Evolutionary conservation across 2,797 vertebrate species (phyloP), one percentile per base, ranked within the genome.

Genomic region (Pseudotriccus pelzelni): DNA sequence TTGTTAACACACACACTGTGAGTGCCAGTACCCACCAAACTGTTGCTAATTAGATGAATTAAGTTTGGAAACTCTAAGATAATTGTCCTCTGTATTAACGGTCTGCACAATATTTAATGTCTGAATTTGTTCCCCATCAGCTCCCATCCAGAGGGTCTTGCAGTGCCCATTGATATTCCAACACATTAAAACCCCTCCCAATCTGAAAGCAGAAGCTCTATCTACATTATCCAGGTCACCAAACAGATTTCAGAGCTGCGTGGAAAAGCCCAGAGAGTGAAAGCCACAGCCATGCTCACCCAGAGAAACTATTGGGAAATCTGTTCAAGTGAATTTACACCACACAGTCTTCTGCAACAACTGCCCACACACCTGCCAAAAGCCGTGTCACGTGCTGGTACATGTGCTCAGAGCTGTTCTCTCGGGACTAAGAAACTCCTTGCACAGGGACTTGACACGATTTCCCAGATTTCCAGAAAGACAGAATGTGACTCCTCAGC

Each of bases 371-470:
- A 24, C 6, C 59, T 56, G 46, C 75, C 69, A 6, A 32, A 50
- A 32, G 1, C 43, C 1, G 0, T 12, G 43, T 20, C 6, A 3
- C 43, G 1, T 2, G 37, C 58, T 16, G 4, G 23, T 0, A 34
- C 62, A 53, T 4, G 9, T 75, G 88, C 83, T 4, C 39, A 2
- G 44, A 41, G 41, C 64, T 37, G 0, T 52, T 74, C 37, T 69
- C 37, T 47, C 4, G 6, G 62, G 75, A 79, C 81, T 76, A 28
- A 59, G 25, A 82, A n/a, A 6, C 53, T 81, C 41, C 66, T 49
- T 63, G 76, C 72, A 44, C 12, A 53, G 85, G 21, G 53, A 39
- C 41, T 6, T 67, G 39, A 30, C 58, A 37, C 3, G 7, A 18
- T 30, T 87, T 32, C 44, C 43, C 84, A 83, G 21, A 41, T 67